phyloP scores from a whole-genome alignment of 1,140 invertebrate species.

The Orius insidiosus region DNA sequence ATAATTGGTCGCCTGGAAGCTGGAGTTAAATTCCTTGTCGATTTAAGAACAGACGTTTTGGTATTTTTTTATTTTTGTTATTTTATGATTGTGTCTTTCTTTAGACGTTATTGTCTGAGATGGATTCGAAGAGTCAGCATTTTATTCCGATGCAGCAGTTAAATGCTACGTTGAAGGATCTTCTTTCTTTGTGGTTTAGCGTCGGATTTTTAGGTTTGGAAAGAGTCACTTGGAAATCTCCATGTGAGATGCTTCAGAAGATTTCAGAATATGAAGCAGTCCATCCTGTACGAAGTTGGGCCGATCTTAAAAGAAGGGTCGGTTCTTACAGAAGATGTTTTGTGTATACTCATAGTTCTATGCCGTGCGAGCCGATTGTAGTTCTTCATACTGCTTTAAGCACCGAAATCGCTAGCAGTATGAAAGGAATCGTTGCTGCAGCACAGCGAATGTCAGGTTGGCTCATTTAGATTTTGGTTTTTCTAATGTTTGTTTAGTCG shows the following conservation, averaged over 20 bases:
- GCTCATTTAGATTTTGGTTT: not conserved
- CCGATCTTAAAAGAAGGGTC: conserved; percentile 53
- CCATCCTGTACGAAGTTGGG: conserved; percentile 58
- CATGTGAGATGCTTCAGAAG: conserved; percentile 59
- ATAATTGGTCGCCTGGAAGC: conserved; percentile 44
- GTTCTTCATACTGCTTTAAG: conserved; percentile 58
- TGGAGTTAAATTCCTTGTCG: conserved; percentile 61
- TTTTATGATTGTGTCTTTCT: conserved; percentile 20
- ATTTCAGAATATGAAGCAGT: conserved; percentile 68
- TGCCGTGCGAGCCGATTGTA: conserved; percentile 59
- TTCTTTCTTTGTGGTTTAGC: conserved; percentile 54
- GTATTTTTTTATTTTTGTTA: too few relatives aligned
- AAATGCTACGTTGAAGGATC: conserved; percentile 37
- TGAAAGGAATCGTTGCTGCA: conserved; percentile 25
- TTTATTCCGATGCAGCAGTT: conserved; percentile 32
- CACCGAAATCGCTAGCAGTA: conserved; percentile 40
- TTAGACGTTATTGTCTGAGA: not conserved
- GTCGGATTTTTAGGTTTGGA: conserved; percentile 53
- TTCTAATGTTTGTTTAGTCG: conserved; percentile 16
- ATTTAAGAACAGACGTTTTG: conserved; percentile 47
- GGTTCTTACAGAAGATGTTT: conserved; percentile 58
- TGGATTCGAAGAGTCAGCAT: conserved; percentile 11
- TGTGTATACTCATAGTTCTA: conserved; percentile 55
- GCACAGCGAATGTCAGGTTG: conserved; percentile 22
- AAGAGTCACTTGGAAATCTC: conserved; percentile 53